A percentile compares a stretch with the other conserved stretches of the same genome.
These are phyloP conservation scores for Rhabditoides inermis DNA, from an alignment of 2,888 invertebrate species.

Conservation along the genomic window DNA sequence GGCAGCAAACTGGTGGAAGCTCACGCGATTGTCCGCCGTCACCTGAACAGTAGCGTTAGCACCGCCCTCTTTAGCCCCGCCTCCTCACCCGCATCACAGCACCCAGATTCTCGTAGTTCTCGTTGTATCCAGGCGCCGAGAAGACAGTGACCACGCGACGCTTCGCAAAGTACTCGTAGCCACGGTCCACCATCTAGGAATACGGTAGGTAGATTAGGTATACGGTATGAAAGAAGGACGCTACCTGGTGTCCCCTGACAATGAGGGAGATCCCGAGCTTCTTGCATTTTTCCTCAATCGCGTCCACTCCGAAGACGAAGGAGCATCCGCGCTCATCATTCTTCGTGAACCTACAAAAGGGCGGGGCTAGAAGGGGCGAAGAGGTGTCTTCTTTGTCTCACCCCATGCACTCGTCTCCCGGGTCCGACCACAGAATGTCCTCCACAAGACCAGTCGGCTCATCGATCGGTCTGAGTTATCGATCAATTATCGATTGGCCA, in stretches of 20 bases:
- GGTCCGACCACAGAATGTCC: constrained; percentile 30
- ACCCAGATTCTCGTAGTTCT: constrained; percentile 13
- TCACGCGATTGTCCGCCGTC: too few relatives aligned
- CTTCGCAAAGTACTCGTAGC: constrained; percentile 10
- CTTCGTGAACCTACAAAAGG: not conserved
- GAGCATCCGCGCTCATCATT: constrained; percentile 9
- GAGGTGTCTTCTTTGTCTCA: constrained; percentile 1
- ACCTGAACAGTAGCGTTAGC: too few relatives aligned
- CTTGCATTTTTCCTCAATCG: constrained; percentile 13
- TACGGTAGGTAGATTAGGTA: too few relatives aligned
- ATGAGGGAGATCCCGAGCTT: constrained; percentile 13
- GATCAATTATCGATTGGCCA: not conserved
- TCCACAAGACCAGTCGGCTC: constrained; percentile 12
- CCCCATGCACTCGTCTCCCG: constrained; percentile 4
- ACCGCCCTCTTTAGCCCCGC: too few relatives aligned
- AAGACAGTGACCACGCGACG: constrained; percentile 14
- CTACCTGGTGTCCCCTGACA: constrained; percentile 18
- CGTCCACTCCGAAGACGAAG: constrained; percentile 19
- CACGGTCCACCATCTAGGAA: constrained; percentile 12
- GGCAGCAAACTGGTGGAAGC: too few relatives aligned
- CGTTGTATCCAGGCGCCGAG: constrained; percentile 15
- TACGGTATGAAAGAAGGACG: not conserved
- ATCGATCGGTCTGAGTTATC: constrained; percentile 1
- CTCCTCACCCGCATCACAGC: constrained; percentile 15
- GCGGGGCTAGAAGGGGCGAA: too few relatives aligned